A percentile compares a stretch with the other conserved stretches of the same genome.
phyloP scores from a whole-genome alignment of 1,140 invertebrate species.

The Tyrophagus putrescentiae region DNA sequence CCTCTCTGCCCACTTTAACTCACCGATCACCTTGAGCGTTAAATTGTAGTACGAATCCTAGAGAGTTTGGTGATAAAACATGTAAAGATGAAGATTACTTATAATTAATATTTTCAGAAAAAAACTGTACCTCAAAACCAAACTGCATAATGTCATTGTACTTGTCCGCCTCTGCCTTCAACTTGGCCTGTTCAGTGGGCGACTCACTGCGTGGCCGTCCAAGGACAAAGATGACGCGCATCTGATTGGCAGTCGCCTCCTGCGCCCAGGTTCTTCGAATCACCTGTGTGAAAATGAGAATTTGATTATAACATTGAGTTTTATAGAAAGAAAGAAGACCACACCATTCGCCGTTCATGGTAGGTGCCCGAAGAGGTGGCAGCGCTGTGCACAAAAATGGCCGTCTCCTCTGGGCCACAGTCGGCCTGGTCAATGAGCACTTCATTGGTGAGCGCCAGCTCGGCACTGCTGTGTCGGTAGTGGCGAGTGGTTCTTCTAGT shows the following conservation, averaged over 20 bases:
- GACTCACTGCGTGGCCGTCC: background rate
- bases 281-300: too few relatives aligned
- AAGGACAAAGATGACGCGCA: conserved; percentile 3
- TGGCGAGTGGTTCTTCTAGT: too few relatives aligned
- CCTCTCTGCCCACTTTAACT: background rate
- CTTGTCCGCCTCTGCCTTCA: conserved; percentile 4
- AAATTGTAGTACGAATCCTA: conserved; percentile 21
- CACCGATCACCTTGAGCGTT: conserved; percentile 1
- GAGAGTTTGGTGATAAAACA: too few relatives aligned
- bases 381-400: conserved; percentile 12
- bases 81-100: too few relatives aligned
- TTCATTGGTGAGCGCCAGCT: conserved; percentile 10
- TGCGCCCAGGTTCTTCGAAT: conserved; percentile 1
- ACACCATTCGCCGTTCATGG: background rate
- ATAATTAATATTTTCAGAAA: too few relatives aligned
- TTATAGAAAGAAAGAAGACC: too few relatives aligned
- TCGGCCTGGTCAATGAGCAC: background rate
- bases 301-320: too few relatives aligned
- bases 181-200: too few relatives aligned
- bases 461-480: background rate
- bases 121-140: conserved; percentile 24
- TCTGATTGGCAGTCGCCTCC: background rate
- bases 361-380: background rate
- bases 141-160: conserved; percentile 28
- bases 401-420: background rate